Conservation (phyloP, 2,888 invertebrate species). For the Lumbricus terrestris region DNA sequence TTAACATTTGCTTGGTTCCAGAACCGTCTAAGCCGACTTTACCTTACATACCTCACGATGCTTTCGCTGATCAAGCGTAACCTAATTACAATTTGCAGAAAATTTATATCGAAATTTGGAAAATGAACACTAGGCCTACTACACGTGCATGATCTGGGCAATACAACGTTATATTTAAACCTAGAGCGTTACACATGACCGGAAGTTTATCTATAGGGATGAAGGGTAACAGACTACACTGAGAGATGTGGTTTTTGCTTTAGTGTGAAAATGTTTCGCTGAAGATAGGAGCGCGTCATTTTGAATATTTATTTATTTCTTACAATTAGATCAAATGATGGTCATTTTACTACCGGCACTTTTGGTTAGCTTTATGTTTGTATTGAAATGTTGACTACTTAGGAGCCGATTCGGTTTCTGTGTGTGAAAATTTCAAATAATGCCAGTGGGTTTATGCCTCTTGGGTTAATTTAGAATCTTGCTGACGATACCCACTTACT, state of each 20-base stretch:
- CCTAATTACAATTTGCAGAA: too few species aligned
- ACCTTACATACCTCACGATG: too few species aligned
- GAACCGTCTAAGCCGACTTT: too few species aligned
- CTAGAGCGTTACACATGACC: neutral
- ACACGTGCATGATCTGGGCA: too few species aligned
- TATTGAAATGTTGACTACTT: neutral
- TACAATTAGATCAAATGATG: neutral
- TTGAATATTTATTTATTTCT: conserved; percentile 3
- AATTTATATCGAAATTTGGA: too few species aligned
- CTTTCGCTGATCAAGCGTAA: too few species aligned
- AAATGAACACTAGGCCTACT: too few species aligned
- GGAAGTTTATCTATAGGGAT: neutral
- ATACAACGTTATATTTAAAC: too few species aligned
- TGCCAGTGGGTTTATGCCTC: neutral
- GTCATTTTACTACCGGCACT: neutral
- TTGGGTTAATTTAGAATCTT: neutral
- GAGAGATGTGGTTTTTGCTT: neutral
- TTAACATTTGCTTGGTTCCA: too few species aligned
- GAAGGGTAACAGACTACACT: neutral
- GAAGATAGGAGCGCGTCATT: neutral
- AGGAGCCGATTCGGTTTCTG: neutral
- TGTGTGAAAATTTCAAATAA: neutral
- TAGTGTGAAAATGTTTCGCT: neutral
- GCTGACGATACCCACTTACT: neutral
- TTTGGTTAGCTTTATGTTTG: neutral